Evolutionary conservation across 2,113 vertebrate genomes (phyloP), one percentile per base, ranked within the genome.

Genomic region (Dromas ardeola): DNA sequence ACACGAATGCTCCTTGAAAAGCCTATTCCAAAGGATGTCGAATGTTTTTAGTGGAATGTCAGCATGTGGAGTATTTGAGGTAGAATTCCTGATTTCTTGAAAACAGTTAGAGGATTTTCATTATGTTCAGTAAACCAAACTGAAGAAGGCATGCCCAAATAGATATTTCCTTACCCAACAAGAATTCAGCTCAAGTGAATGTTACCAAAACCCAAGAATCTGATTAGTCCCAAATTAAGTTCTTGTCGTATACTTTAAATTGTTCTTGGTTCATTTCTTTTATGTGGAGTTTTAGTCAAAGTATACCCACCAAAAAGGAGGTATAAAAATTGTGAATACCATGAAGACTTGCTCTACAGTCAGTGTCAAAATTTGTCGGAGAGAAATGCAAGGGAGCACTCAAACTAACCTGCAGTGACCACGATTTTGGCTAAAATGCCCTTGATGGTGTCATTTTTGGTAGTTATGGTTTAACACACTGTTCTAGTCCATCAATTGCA

Each of bases 401-500:
- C 52, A 42, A 76, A 71, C 9, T 55, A 77, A 70, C 26, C 17
- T n/a, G 8, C 5, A 63, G 58, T 5, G 14, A 59, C 19, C 4
- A 4, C 3, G 32, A 79, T 32, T 88, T 70, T 34, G 13, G 14
- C 55, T 67, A 45, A 67, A 76, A 67, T 21, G 21, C 8, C 6
- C 6, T 23, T 26, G 10, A 63, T 22, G 14, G 14, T 3, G 27
- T 26, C 1, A 5, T 5, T 65, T 90, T 43, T 49, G 21, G 27
- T 21, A 77, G 42, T 0, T 8, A 22, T 32, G 42, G 7, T n/a
- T 77, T 59, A 63, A 23, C 10, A 21, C 0, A 0, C 27, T 49
- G 9, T 47, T 85, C 11, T 61, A 5, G n/a, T 52, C 59, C 38
- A 56, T 38, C n/a, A n/a, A 4, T 18, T n/a, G 10, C 17, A 30